Evolutionary conservation across 2,113 vertebrate species (phyloP).

Genomic region (Zapus hudsonius): DNA sequence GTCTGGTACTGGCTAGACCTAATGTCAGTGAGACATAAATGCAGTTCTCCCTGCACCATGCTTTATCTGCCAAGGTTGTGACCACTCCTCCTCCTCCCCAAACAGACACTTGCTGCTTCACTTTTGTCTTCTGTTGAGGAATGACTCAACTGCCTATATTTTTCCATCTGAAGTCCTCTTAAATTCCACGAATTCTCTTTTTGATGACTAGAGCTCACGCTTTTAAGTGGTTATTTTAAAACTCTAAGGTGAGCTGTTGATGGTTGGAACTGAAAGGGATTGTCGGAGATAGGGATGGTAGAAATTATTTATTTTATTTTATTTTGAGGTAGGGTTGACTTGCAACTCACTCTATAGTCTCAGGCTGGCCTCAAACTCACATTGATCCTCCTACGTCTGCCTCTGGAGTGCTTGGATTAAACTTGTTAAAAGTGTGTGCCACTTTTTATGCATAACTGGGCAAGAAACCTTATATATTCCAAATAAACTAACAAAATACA

Average conservation of each 20-base stretch:
- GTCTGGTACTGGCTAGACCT: not conserved
- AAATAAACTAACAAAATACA: not conserved
- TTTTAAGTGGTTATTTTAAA: constrained; percentile 26
- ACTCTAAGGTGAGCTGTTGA: not conserved
- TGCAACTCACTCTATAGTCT: too few relatives aligned
- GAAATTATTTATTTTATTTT: too few relatives aligned
- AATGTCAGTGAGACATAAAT: too few relatives aligned
- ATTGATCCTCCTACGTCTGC: too few relatives aligned
- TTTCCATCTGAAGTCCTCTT: not conserved
- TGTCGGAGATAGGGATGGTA: not conserved
- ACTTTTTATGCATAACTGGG: not conserved
- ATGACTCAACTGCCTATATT: not conserved
- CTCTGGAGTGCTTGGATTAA: too few relatives aligned
- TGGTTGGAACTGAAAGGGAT: not conserved
- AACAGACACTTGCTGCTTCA: not conserved
- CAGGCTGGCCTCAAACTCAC: too few relatives aligned
- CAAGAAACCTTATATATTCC: not conserved
- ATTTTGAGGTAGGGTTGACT: too few relatives aligned
- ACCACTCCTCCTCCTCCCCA: not conserved
- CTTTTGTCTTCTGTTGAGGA: not conserved
- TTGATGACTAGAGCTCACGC: not conserved
- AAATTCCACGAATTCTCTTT: not conserved
- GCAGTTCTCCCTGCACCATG: not conserved
- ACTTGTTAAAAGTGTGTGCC: too few relatives aligned
- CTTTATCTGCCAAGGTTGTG: not conserved